Conservation (phyloP, 1,140 invertebrate genomes). For the Cylas formicarius region DNA sequence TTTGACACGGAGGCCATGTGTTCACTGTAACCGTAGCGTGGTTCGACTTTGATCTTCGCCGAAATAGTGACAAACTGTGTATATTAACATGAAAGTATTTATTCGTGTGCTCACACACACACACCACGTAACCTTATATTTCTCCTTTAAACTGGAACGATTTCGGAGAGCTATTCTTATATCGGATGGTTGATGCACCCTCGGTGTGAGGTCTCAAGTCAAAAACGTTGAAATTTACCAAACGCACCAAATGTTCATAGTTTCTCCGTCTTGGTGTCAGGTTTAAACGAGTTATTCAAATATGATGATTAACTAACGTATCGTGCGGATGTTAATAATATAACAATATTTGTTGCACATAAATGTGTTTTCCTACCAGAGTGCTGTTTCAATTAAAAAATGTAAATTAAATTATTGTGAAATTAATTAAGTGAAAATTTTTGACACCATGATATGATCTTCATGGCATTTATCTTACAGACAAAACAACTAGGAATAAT, state of each 20-base stretch:
- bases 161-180: constrained; percentile 13
- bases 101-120: constrained; percentile 23
- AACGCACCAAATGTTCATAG: constrained; percentile 22
- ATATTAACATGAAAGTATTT: constrained; percentile 20
- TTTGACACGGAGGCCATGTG: constrained; percentile 29
- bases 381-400: too few relatives aligned
- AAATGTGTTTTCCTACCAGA: too few relatives aligned
- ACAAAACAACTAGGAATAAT: too few relatives aligned
- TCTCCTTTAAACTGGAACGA: constrained; percentile 19
- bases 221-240: constrained; percentile 21
- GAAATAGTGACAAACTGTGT: constrained; percentile 27
- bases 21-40: constrained; percentile 22
- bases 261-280: too few relatives aligned
- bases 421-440: too few relatives aligned
- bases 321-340: too few relatives aligned
- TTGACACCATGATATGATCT: too few relatives aligned
- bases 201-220: constrained; percentile 16
- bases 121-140: constrained; percentile 18
- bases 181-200: background rate
- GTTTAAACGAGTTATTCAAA: too few relatives aligned
- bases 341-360: too few relatives aligned
- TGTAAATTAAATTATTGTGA: too few relatives aligned
- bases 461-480: too few relatives aligned
- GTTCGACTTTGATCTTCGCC: constrained; percentile 25
- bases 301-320: too few relatives aligned